Base-by-base conservation (phyloP, 2,113 vertebrate genomes). In the Symphodus melops region DNA sequence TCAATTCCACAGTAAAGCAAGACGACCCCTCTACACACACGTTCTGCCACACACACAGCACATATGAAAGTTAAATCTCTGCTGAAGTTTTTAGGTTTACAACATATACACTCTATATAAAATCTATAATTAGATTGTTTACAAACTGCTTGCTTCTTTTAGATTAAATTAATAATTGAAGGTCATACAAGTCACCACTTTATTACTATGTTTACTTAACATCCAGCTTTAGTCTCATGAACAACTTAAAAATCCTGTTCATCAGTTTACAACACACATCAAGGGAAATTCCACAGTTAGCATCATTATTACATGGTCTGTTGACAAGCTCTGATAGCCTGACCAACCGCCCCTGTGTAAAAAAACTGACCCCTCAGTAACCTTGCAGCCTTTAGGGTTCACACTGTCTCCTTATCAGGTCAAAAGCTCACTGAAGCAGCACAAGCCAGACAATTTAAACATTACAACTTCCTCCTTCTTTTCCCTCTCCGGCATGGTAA, bases 321-420 rank as follows among this genome's bases (percentile, higher is more conserved):
- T 49, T 41, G 55, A 65, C 63, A 8, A 9, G 44, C 72, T 68
- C 68, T 58, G 53, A 79, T 63, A 70, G 23, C 59, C 11, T 37
- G 49, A 46, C 9, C 66, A 44, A 21, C 11, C 67, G 54, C 51
- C 41, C 21, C 60, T 52, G 39, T 49, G 75, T 37, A 76, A 63
- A 20, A 5, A 67, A 67, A 60, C 51, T 74, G 86, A 82, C 84
- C 87, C 66, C 41, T 66, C 65, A 25, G 42, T 85, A 36, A 90
- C 86, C 83, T 53, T 8, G 0, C 36, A 12, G 64, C 49, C 73
- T 75, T 10, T 6, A 59, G 28, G 65, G 57, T 8, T 53, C 4
- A 3, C 46, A 54, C 37, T 9, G 62, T 70, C 54, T 73, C 79
- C 73, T 86, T 71, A 87, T 85, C 81, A 84, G 82, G 61, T 82